Evolutionary conservation across 2,888 invertebrate genomes (phyloP).

Genomic region (Phalera bucephala): DNA sequence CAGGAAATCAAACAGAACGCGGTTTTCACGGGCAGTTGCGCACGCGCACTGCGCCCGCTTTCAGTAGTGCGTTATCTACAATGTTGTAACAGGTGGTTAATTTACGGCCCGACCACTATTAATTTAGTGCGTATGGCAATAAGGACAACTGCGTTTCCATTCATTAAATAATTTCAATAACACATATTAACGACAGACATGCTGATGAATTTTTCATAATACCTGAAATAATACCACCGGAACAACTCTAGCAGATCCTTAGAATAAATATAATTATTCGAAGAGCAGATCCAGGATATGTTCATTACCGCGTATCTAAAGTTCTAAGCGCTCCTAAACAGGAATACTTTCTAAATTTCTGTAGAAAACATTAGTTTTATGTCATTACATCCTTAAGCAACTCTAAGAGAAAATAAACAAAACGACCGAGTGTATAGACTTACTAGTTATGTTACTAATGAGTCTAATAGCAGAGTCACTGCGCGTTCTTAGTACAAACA

Average conservation of each 20-base stretch:
- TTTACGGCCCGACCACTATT: conserved; percentile 20
- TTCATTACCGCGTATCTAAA: too few species aligned
- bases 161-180: too few species aligned
- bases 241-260: too few species aligned
- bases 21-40: conserved; percentile 34
- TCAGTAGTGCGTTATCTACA: conserved; percentile 14
- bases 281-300: too few species aligned
- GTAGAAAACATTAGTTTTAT: not conserved
- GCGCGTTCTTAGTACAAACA: not conserved
- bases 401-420: not conserved
- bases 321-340: too few species aligned
- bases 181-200: too few species aligned
- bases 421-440: not conserved
- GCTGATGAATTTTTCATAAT: too few species aligned
- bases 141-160: not conserved
- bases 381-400: not conserved
- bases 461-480: not conserved
- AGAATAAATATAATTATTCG: too few species aligned
- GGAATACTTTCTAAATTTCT: too few species aligned
- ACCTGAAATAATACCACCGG: too few species aligned
- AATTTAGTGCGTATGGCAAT: conserved; percentile 1
- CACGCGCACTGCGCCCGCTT: conserved; percentile 26
- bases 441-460: not conserved
- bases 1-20: conserved; percentile 26
- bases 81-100: conserved; percentile 17